These are phyloP conservation scores for Gymnorhina tibicen DNA, from an alignment of 2,113 vertebrate genomes.

Conservation along the genomic window DNA sequence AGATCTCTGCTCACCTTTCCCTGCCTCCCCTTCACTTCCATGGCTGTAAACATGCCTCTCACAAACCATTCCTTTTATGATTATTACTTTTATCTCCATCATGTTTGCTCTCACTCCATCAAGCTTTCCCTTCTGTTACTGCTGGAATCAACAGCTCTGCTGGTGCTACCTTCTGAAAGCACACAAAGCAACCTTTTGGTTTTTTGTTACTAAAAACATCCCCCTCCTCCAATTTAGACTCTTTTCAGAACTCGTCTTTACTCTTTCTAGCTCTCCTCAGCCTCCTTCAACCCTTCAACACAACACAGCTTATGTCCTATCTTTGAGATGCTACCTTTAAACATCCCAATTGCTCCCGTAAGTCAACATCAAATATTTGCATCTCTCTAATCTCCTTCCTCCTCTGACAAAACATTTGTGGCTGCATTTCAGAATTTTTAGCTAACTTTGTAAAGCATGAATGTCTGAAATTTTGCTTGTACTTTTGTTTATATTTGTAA, in stretches of 20 bases:
- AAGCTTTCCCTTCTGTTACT: not conserved
- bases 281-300: not conserved
- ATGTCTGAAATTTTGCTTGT: not conserved
- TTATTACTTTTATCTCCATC: not conserved
- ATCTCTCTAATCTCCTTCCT: not conserved
- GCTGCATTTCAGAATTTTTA: not conserved
- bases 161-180: not conserved
- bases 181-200: not conserved
- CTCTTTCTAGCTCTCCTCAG: not conserved
- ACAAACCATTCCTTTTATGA: not conserved
- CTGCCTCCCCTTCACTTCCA: not conserved
- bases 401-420: not conserved
- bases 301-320: not conserved
- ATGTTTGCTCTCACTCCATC: not conserved
- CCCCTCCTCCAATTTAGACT: not conserved
- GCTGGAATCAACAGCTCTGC: not conserved
- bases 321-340: not conserved
- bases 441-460: not conserved
- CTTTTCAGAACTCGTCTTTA: not conserved
- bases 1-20: not conserved
- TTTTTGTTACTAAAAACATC: not conserved
- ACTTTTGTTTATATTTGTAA: not conserved
- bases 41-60: not conserved
- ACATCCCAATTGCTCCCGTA: not conserved
- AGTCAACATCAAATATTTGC: not conserved